A percentile compares a stretch with the other conserved stretches of the same genome.
Evolutionary conservation across 2,113 vertebrate species (phyloP).

Genomic region (Pterocles orientalis): DNA sequence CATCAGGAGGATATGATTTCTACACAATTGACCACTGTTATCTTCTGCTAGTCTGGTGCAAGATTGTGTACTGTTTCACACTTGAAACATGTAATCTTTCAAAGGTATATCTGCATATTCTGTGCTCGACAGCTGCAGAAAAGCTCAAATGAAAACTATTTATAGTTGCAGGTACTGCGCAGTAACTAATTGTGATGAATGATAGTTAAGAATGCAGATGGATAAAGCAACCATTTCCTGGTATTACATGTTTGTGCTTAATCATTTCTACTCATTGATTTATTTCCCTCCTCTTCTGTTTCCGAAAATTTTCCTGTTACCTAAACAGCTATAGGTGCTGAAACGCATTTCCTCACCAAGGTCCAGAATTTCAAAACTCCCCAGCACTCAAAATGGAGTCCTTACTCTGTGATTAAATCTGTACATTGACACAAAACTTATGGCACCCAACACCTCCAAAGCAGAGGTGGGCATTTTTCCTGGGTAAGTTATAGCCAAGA

Average conservation of each 20-base stretch:
- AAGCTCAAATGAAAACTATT: neutral
- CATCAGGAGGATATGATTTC: neutral
- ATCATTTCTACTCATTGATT: slow-evolving; percentile 6
- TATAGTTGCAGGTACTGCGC: neutral
- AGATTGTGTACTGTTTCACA: neutral
- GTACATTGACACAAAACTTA: neutral
- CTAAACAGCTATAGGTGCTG: neutral
- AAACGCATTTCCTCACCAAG: neutral
- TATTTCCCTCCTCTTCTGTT: neutral
- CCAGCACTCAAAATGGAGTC: neutral
- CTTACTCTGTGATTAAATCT: neutral
- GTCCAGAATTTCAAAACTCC: neutral
- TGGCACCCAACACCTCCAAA: neutral
- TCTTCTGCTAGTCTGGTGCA: neutral
- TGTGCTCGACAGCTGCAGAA: neutral
- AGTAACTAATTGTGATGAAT: neutral
- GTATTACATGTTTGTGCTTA: neutral
- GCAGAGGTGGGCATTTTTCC: neutral
- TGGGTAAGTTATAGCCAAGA: neutral
- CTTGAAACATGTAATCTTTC: neutral
- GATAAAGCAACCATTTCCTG: neutral
- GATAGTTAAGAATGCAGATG: neutral
- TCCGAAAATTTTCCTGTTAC: neutral
- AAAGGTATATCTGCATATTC: neutral
- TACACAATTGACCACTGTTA: rapidly evolving